Evolutionary conservation across 2,797 vertebrate genomes (phyloP).

Genomic region (Okamejei kenojei): DNA sequence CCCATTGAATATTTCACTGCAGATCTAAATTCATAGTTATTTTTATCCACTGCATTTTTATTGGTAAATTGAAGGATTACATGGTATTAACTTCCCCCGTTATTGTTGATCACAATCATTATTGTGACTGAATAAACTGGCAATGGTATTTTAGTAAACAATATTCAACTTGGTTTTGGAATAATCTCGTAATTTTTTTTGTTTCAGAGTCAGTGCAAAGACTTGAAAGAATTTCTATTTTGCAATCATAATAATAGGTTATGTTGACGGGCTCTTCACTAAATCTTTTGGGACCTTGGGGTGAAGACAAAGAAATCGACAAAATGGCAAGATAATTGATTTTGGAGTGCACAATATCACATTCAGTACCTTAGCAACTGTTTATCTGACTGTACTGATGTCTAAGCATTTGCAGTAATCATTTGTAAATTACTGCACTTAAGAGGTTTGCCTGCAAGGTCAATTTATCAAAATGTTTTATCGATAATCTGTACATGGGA

Average conservation of each 20-base stretch:
- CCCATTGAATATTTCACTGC: neutral
- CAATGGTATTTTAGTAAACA: neutral
- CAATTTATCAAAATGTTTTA: constrained; percentile 9
- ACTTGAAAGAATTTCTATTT: neutral
- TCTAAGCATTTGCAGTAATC: neutral
- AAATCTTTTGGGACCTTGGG: neutral
- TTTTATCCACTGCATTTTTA: neutral
- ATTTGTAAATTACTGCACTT: too few relatives aligned
- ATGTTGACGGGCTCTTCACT: neutral
- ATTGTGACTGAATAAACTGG: neutral
- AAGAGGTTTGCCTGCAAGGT: neutral
- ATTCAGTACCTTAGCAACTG: neutral
- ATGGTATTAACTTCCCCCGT: too few relatives aligned
- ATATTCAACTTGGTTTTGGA: neutral
- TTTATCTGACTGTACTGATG: constrained; percentile 1
- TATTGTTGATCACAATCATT: neutral
- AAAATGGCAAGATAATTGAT: constrained; percentile 12
- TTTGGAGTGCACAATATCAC: neutral
- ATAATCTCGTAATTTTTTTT: neutral
- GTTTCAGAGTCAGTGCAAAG: neutral
- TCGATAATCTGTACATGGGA: neutral
- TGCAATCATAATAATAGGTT: neutral
- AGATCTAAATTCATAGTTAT: neutral
- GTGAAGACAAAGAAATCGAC: neutral
- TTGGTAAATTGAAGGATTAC: neutral